Evolutionary conservation across 2,113 vertebrate genomes (phyloP).

Genomic region (Cavia aperea): DNA sequence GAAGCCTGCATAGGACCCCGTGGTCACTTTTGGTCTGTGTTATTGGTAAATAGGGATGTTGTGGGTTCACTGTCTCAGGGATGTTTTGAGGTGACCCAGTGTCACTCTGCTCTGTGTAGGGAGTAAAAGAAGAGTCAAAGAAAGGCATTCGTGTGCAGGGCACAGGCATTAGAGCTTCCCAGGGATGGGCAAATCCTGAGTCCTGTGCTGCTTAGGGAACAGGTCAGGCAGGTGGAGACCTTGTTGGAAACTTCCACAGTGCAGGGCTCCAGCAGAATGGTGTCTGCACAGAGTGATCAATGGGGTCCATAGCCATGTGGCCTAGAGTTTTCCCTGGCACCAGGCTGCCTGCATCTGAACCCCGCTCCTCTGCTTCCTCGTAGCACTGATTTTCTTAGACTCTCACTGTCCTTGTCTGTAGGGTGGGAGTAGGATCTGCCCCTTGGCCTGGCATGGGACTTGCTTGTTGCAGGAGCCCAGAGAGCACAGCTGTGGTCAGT

Average conservation of each 20-base stretch:
- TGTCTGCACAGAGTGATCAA: accelerated
- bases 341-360: not conserved
- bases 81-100: not conserved
- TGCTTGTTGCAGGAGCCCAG: not conserved
- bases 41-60: not conserved
- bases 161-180: not conserved
- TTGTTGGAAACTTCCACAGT: not conserved
- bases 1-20: not conserved
- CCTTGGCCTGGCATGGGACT: accelerated
- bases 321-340: accelerated
- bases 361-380: not conserved
- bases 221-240: not conserved
- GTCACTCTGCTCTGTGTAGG: not conserved
- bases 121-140: not conserved
- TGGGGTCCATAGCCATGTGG: not conserved
- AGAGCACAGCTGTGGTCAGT: not conserved
- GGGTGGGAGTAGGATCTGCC: not conserved
- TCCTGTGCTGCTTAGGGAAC: not conserved
- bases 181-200: not conserved
- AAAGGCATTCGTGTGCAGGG: not conserved
- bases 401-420: not conserved
- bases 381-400: not conserved
- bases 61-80: not conserved
- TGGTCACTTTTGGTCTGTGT: not conserved
- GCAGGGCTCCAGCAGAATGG: not conserved